Evolutionary conservation across 2,888 invertebrate species (phyloP), one percentile per base, ranked within the genome.

Genomic region (Drosophila infuscata): DNA sequence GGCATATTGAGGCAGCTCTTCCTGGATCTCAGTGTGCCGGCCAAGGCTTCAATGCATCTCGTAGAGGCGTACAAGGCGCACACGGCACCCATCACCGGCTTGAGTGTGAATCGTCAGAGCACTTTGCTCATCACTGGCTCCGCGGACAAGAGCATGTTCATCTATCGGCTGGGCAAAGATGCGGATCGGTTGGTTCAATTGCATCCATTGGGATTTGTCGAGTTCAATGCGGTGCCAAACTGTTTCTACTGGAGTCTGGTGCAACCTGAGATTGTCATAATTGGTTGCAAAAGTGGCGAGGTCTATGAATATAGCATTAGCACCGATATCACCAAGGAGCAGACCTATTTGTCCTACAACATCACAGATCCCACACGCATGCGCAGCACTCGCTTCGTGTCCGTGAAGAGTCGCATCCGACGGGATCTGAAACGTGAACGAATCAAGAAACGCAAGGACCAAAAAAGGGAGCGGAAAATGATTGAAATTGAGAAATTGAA

Each of bases 111-210:
- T 90, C 86, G 93, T 0, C 79, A 92, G 17, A 94, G 94, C 15
- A 94, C 94, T 0, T 69, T 96, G 57, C 89, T 97, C 12, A 94
- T 96, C 1, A 96, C 95, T 0, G 95, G 95, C 11, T 95, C 96
- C 2, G 93, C 94, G 70, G 97, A 97, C 90, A 93, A 92, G 17
- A 96, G 96, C 0, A 94, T 97, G 76, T 97, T 97, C 83, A 93
- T 96, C 63, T 96, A 96, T 86, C 90, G 93, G 38, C 75, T 96
- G 25, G 62, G 87, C 0, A 63, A 35, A 3, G 91, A 91, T 15
- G 67, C 57, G 7, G 92, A 93, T 29, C 94, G 94, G 0, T 94
- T 94, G 61, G 89, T 93, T 1, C 85, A 85, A 2, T 82, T 97
- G 56, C 83, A 94, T 9, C 95, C 96, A 25, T 94, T 97, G 48